Evolutionary conservation across 2,797 vertebrate species (phyloP), one percentile per base, ranked within the genome.

Genomic region (Sarcoramphus papa): DNA sequence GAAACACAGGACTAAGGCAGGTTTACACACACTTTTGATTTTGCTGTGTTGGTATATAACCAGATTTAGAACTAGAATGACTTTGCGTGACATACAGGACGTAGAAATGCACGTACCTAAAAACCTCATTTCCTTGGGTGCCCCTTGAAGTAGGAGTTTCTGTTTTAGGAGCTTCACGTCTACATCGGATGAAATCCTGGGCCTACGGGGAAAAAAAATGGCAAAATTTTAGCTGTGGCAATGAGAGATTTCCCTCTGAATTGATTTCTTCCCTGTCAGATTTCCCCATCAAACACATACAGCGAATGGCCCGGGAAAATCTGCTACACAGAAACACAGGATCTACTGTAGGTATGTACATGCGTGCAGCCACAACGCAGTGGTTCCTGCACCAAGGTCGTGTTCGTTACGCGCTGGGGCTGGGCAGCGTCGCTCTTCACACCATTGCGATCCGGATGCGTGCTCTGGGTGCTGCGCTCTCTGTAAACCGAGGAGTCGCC

Each of bases 381-480:
- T 6, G 35, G 20, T 4, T 64, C 68, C 90, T 6, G 31, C 24
- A 16, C 15, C 23, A 35, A 14, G 12, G 11, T 12, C 6, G 1
- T 5, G 16, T 41, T 47, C 50, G 18, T 6, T 20, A 4, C 3
- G 6, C 27, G 0, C 8, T 5, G 16, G 37, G 25, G 30, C 48
- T 33, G 64, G 40, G 27, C 17, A 53, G 70, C 27, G 10, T 31
- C 35, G 6, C 41, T 24, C 12, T 11, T 17, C 33, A 6, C 28
- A 4, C 14, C 0, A 0, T 6, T 19, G 35, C 4, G 5, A 14
- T 7, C 43, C 18, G 28, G 22, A 24, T 9, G 18, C 10, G 1
- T 11, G 16, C 25, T 25, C 24, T 5, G 30, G n/a, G 15, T 35
- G 37, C 65, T 53, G 31, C 12, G 8, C 57, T 28, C 28, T 9